Evolutionary conservation across 2,888 invertebrate species (phyloP).

Genomic region (Prosapia bicincta): DNA sequence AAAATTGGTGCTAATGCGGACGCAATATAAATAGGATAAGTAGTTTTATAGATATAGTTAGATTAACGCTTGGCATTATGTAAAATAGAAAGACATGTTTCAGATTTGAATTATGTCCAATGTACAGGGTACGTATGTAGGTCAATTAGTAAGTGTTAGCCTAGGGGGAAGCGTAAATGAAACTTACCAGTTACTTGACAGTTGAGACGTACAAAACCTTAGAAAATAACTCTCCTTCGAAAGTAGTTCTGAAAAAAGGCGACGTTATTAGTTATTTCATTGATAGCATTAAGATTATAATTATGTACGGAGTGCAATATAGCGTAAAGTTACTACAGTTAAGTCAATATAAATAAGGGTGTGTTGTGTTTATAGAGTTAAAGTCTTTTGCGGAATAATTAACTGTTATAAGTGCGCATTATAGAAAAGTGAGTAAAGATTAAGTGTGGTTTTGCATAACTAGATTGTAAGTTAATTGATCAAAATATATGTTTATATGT

Average conservation of each 20-base stretch:
- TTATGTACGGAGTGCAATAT: background rate
- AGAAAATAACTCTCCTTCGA: background rate
- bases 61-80: background rate
- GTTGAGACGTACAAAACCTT: background rate
- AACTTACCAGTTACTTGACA: background rate
- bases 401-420: too few relatives aligned
- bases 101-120: background rate
- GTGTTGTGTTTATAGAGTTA: too few relatives aligned
- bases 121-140: background rate
- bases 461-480: too few relatives aligned
- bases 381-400: too few relatives aligned
- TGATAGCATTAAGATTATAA: background rate
- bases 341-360: too few relatives aligned
- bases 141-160: background rate
- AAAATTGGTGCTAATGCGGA: background rate
- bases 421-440: too few relatives aligned
- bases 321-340: too few relatives aligned
- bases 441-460: too few relatives aligned
- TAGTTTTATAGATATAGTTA: background rate
- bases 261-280: background rate
- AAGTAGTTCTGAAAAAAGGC: background rate
- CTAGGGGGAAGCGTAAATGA: background rate
- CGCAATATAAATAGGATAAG: background rate
- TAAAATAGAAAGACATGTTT: background rate
- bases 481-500: too few relatives aligned